Evolutionary conservation across 2,888 invertebrate genomes (phyloP).

Genomic region (Alcis repandata): DNA sequence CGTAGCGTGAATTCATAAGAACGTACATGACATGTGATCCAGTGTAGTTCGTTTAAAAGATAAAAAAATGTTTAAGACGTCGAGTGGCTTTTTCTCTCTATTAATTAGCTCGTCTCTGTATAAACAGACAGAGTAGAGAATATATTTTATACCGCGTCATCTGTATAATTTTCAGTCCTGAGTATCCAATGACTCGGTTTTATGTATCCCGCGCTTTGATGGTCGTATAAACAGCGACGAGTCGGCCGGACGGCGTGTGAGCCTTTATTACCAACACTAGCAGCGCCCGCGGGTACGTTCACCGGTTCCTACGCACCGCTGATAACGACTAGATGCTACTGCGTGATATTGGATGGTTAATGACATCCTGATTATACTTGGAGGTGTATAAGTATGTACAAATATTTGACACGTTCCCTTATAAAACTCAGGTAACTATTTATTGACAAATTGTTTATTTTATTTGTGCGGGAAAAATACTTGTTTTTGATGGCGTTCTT

Average conservation of each 20-base stretch:
- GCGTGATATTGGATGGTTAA: neutral
- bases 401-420: conserved; percentile 3
- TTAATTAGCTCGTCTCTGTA: too few relatives aligned
- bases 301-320: conserved; percentile 38
- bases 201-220: conserved; percentile 75
- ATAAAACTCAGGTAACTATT: neutral
- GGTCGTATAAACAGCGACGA: conserved; percentile 65
- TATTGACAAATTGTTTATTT: neutral
- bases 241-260: conserved; percentile 16
- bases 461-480: conserved; percentile 2
- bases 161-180: conserved; percentile 9
- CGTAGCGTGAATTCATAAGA: too few relatives aligned
- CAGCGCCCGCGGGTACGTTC: conserved; percentile 38
- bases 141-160: conserved; percentile 7
- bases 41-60: too few relatives aligned
- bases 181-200: conserved; percentile 53
- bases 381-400: neutral
- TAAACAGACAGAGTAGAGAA: too few relatives aligned
- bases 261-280: conserved; percentile 48
- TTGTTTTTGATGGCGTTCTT: conserved; percentile 15
- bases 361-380: conserved; percentile 1
- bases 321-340: conserved; percentile 31
- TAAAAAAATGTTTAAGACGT: too few relatives aligned
- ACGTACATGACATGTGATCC: too few relatives aligned
- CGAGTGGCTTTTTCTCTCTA: too few relatives aligned